Base-by-base conservation (phyloP, 2,797 vertebrate genomes). In the Furcifer pardalis region DNA sequence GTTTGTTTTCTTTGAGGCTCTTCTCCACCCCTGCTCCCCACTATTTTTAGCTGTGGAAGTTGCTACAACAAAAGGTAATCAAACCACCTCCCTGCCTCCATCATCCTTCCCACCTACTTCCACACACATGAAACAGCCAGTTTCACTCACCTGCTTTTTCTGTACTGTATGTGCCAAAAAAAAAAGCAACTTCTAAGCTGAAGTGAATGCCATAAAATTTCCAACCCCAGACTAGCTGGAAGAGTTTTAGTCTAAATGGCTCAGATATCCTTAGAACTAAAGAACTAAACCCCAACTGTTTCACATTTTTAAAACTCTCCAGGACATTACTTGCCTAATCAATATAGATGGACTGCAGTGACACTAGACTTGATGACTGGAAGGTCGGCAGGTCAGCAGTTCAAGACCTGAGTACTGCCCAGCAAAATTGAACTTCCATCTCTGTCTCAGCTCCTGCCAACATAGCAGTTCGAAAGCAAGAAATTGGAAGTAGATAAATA, bases 101-200 rank as follows among this genome's bases (percentile, higher is more conserved):
- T 23, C 52, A 56, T 19, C 7, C 35, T 35, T 71, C 52, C 32
- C 42, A 72, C n/a, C 83, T 40, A 79, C 52, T 71, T 77, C 42
- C 66, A 72, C 56, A 84, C 72, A 72, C 68, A 84, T 78, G 76
- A 78, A 71, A 79, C n/a, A 62, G 23, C 76, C 83, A 72, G 40
- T 32, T 62, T 44, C 27, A 10, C n/a, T 83, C 23, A 56, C 83
- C 63, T 40, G 78, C 79, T 88, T 77, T 30, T 90, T 4, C 30
- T 71, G 66, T n/a, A n/a, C n/a, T n/a, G n/a, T n/a, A n/a, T n/a
- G n/a, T n/a, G n/a, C n/a, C n/a, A n/a, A n/a, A n/a, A n/a, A n/a
- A 30, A 74, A 89, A 69, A 84, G 62, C 77, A 91, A 19, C 87
- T 83, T 75, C 78, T 77, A 23, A 92, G 82, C 87, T 87, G 44